These are phyloP conservation scores for Podabrus alpinus DNA, from an alignment of 2,888 invertebrate species.

Conservation along the genomic window DNA sequence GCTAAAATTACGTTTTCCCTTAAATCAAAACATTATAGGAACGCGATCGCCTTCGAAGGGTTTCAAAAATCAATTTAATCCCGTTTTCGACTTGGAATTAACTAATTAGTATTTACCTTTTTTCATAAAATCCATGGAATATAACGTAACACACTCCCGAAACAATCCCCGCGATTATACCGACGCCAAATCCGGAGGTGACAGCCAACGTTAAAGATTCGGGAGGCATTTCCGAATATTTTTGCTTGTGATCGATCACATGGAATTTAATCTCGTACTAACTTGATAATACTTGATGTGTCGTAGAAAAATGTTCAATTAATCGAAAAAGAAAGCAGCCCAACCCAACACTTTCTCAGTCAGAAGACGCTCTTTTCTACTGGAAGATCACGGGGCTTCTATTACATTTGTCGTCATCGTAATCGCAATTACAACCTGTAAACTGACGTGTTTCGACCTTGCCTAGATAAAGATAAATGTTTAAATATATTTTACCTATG, in stretches of 20 bases:
- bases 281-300: not conserved
- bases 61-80: conserved; percentile 9
- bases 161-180: conserved; percentile 69
- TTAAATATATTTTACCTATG: not conserved
- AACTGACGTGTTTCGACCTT: conserved; percentile 34
- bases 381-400: conserved; percentile 32
- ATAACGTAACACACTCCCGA: conserved; percentile 71
- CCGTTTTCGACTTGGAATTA: not conserved
- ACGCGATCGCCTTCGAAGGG: not conserved
- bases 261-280: not conserved
- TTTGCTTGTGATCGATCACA: not conserved
- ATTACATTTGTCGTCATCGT: conserved; percentile 14
- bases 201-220: conserved; percentile 60
- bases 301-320: not conserved
- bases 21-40: not conserved
- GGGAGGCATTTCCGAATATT: conserved; percentile 55
- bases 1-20: not conserved
- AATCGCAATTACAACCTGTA: conserved; percentile 20
- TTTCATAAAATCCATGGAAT: conserved; percentile 60
- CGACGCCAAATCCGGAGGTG: conserved; percentile 66
- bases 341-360: conserved; percentile 17
- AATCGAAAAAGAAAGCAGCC: conserved; percentile 16
- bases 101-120: conserved; percentile 57
- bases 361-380: conserved; percentile 15
- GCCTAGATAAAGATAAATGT: conserved; percentile 26